A percentile compares a stretch with the other conserved stretches of the same genome.
These are phyloP conservation scores for Saccostrea cuccullata DNA, from an alignment of 1,140 invertebrate species.

Conservation along the genomic window DNA sequence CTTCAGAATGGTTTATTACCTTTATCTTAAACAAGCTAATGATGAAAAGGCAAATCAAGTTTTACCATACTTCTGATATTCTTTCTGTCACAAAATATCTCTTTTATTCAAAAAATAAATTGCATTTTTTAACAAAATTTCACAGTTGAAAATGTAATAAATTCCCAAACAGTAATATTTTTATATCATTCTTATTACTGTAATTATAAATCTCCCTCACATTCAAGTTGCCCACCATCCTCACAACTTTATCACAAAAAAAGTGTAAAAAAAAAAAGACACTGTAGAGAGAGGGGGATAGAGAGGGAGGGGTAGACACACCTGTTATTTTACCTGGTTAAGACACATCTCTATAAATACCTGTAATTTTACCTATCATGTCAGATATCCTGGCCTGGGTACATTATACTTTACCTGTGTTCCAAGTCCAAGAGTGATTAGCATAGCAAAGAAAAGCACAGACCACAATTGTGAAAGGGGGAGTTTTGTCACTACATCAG, in stretches of 20 bases:
- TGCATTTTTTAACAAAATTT: too few relatives aligned
- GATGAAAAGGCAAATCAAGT: too few relatives aligned
- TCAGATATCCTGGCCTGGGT: not conserved
- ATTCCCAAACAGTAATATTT: too few relatives aligned
- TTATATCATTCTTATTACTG: too few relatives aligned
- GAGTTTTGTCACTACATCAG: conserved; percentile 89
- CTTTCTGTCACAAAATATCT: too few relatives aligned
- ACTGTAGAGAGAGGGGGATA: not conserved
- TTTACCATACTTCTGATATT: too few relatives aligned
- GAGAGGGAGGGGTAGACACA: not conserved
- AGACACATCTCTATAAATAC: not conserved
- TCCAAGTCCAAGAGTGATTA: conserved; percentile 94
- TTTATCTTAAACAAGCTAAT: too few relatives aligned
- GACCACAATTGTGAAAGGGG: conserved; percentile 91
- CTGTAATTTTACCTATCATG: not conserved
- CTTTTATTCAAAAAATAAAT: too few relatives aligned
- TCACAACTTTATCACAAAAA: not conserved
- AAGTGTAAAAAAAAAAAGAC: not conserved
- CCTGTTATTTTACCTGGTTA: not conserved
- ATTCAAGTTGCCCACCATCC: not conserved
- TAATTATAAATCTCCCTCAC: not conserved
- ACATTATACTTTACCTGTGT: conserved; percentile 85
- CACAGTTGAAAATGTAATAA: too few relatives aligned
- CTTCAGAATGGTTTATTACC: too few relatives aligned
- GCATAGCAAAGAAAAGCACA: conserved; percentile 93